Evolutionary conservation across 2,888 invertebrate species (phyloP).

Genomic region (Brassicogethes aeneus): DNA sequence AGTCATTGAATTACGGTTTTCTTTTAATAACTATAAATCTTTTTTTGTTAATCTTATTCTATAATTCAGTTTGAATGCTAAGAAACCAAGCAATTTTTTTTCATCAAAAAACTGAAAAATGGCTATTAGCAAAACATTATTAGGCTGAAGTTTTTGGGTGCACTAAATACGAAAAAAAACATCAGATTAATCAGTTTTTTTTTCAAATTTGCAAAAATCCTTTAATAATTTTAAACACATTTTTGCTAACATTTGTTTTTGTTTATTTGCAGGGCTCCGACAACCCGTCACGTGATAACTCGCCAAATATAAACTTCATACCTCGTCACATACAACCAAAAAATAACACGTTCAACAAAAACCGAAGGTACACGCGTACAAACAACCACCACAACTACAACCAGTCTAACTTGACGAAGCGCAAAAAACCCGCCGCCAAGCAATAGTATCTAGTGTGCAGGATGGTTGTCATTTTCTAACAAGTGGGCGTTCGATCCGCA

Average conservation of each 20-base stretch:
- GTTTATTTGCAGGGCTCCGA: constrained; percentile 33
- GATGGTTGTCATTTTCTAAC: background rate
- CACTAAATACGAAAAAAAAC: too few species aligned
- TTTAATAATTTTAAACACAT: background rate
- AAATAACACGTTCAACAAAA: constrained; percentile 15
- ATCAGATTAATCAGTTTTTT: too few species aligned
- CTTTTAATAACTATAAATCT: too few species aligned
- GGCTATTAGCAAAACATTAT: too few species aligned
- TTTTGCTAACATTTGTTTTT: constrained; percentile 2
- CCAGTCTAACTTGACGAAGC: constrained; percentile 21
- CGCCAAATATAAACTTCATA: constrained; percentile 32
- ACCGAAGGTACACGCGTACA: constrained; percentile 17
- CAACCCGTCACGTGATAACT: constrained; percentile 36
- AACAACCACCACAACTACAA: constrained; percentile 19
- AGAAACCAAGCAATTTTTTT: too few species aligned
- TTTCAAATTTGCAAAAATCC: too few species aligned
- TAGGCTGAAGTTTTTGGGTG: background rate
- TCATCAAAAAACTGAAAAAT: too few species aligned
- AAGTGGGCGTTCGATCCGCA: background rate
- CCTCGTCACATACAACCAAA: constrained; percentile 15
- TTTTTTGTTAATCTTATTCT: too few species aligned
- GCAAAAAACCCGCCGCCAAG: constrained; percentile 26
- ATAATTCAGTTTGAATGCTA: too few species aligned
- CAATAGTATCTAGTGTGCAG: constrained; percentile 15
- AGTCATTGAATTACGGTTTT: too few species aligned